phyloP scores from a whole-genome alignment of 2,113 vertebrate species.

The Notothenia coriiceps region DNA sequence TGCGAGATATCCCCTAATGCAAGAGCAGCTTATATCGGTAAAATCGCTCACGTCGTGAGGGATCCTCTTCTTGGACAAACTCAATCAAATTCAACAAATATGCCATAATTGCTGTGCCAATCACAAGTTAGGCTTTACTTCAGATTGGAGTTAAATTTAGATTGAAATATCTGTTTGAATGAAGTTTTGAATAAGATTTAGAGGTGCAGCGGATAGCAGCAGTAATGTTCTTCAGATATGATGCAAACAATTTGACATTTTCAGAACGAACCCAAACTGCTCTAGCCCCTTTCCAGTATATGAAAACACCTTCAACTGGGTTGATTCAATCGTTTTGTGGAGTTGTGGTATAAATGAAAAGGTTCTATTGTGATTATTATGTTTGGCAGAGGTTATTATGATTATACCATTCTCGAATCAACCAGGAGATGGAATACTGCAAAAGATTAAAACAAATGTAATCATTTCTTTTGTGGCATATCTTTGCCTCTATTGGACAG shows the following conservation, averaged over 20 bases:
- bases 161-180: conserved; percentile 61
- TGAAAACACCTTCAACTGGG: background rate
- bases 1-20: conserved; percentile 39
- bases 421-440: background rate
- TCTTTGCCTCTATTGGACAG: too few relatives aligned
- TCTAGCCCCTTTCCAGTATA: too few relatives aligned
- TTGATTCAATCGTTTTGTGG: background rate
- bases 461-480: background rate
- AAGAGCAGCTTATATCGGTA: conserved; percentile 51
- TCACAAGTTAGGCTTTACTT: conserved; percentile 61
- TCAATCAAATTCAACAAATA: conserved; percentile 67
- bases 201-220: background rate
- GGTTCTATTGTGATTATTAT: background rate
- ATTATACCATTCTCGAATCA: background rate
- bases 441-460: background rate
- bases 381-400: background rate
- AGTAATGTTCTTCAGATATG: rapidly evolving
- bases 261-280: background rate
- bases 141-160: conserved; percentile 27
- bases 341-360: background rate
- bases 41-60: conserved; percentile 29
- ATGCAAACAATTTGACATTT: background rate
- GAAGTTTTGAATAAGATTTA: conserved; percentile 57
- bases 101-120: conserved; percentile 64
- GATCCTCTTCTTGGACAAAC: conserved; percentile 58